Percentiles rank a stretch among this genome's conserved stretches.
Conservation (phyloP, 2,797 vertebrate species). For the Onychomys arenicola region DNA sequence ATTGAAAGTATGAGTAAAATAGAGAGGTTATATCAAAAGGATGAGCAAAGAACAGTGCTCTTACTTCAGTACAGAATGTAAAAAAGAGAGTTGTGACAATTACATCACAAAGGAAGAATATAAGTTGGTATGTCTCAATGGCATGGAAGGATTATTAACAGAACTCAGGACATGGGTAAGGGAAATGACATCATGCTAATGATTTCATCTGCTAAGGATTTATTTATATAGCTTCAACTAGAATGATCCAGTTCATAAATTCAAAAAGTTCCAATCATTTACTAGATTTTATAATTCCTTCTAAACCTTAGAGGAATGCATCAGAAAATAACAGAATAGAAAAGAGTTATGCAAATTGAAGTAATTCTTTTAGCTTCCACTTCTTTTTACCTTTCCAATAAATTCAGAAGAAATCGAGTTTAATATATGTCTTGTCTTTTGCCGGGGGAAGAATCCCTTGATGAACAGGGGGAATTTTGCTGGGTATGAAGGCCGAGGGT, state of each 20-base stretch:
- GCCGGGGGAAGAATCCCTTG: not conserved
- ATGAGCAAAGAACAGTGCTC: not conserved
- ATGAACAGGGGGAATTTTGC: not conserved
- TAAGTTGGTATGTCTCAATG: not conserved
- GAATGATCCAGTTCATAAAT: not conserved
- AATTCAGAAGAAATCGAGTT: not conserved
- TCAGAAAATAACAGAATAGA: conserved; percentile 6
- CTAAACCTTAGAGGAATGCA: not conserved
- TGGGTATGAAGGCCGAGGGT: not conserved
- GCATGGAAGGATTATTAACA: not conserved
- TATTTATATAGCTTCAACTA: not conserved
- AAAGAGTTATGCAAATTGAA: not conserved
- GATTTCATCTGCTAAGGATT: not conserved
- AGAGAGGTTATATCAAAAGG: not conserved
- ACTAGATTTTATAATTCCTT: not conserved
- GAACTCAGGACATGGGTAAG: not conserved
- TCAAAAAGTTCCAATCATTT: not conserved
- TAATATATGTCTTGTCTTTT: not conserved
- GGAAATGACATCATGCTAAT: not conserved
- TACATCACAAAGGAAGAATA: not conserved
- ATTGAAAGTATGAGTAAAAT: not conserved
- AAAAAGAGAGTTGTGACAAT: not conserved
- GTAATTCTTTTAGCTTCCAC: not conserved
- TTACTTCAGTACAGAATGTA: not conserved
- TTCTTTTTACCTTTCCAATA: conserved; percentile 29